Evolutionary conservation across 2,888 invertebrate genomes (phyloP).

Genomic region (Melolontha melolontha): DNA sequence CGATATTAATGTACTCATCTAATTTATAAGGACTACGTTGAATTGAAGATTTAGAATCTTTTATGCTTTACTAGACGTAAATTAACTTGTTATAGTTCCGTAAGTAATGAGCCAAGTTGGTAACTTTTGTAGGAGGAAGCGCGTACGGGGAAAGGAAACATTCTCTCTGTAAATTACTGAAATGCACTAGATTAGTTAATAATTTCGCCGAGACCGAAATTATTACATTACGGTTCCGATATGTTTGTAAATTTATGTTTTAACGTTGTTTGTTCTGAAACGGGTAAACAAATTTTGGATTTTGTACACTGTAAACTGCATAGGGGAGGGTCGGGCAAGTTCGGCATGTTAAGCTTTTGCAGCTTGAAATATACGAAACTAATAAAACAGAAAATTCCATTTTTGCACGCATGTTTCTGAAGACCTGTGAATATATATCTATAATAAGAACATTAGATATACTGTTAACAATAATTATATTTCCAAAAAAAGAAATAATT

Average conservation of each 20-base stretch:
- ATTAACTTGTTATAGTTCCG: conserved; percentile 42
- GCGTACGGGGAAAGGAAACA: conserved; percentile 31
- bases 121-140: conserved; percentile 27
- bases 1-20: too few relatives aligned
- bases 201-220: conserved; percentile 38
- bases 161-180: conserved; percentile 39
- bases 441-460: too few relatives aligned
- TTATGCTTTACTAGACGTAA: conserved; percentile 37
- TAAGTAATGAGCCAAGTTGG: conserved; percentile 38
- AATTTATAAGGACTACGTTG: neutral
- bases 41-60: conserved; percentile 32
- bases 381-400: too few relatives aligned
- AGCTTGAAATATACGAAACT: too few relatives aligned
- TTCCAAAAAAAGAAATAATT: too few relatives aligned
- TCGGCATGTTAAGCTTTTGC: too few relatives aligned
- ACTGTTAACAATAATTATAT: too few relatives aligned
- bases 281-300: too few relatives aligned
- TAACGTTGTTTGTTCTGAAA: conserved; percentile 25
- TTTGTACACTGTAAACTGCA: too few relatives aligned
- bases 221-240: conserved; percentile 41
- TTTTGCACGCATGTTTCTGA: too few relatives aligned
- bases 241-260: conserved; percentile 37
- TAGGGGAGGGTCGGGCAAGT: too few relatives aligned
- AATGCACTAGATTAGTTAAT: conserved; percentile 42
- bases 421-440: too few relatives aligned